These are phyloP conservation scores for Malthinus seriepunctatus DNA, from an alignment of 2,888 invertebrate species.

Conservation along the genomic window DNA sequence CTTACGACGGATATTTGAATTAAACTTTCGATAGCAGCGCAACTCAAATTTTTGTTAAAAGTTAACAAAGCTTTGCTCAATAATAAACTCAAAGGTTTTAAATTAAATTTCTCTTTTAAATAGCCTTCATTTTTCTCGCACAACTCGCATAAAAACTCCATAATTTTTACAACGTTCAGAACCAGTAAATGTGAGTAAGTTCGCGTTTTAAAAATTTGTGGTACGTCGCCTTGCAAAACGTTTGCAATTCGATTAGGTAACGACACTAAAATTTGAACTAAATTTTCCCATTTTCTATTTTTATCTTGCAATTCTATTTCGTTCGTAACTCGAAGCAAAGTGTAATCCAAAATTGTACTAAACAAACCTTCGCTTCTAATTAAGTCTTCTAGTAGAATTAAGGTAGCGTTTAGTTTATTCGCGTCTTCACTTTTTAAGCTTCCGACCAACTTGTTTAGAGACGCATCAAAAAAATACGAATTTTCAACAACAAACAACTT, in stretches of 20 bases:
- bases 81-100: constrained; percentile 46
- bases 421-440: constrained; percentile 55
- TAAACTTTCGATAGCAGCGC: constrained; percentile 57
- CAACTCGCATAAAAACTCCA: constrained; percentile 63
- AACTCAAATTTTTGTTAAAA: constrained; percentile 57
- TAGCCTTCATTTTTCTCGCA: constrained; percentile 41
- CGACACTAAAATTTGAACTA: constrained; percentile 66
- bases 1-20: constrained; percentile 61
- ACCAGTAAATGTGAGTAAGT: constrained; percentile 63
- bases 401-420: constrained; percentile 49
- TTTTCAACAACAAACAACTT: constrained; percentile 62
- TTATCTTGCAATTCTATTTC: constrained; percentile 29
- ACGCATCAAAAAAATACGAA: constrained; percentile 55
- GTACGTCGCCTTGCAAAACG: constrained; percentile 59
- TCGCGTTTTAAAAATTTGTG: constrained; percentile 61
- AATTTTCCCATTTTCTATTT: constrained; percentile 56
- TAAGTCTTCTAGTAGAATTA: constrained; percentile 56
- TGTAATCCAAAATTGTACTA: constrained; percentile 50
- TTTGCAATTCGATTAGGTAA: constrained; percentile 76
- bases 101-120: constrained; percentile 42
- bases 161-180: constrained; percentile 62
- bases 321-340: constrained; percentile 17
- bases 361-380: constrained; percentile 63
- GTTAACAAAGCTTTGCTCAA: constrained; percentile 65
- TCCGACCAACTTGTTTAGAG: constrained; percentile 55